phyloP scores from a whole-genome alignment of 2,888 invertebrate species.

The Xiphydria camelus region DNA sequence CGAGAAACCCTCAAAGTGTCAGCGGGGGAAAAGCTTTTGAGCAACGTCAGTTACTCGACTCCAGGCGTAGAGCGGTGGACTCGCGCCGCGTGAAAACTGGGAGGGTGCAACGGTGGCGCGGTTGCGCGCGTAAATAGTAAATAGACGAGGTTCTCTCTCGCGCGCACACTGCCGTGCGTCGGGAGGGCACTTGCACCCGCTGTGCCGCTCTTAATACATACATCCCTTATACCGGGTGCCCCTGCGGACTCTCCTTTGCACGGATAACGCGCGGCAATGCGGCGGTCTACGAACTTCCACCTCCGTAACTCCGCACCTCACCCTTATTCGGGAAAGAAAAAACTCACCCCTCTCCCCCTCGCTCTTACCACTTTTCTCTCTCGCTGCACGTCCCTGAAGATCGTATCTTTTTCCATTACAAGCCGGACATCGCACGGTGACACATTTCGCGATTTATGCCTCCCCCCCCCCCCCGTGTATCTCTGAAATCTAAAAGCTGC shows the following conservation, averaged over 20 bases:
- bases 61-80: constrained; percentile 10
- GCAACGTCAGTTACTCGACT: constrained; percentile 15
- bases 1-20: constrained; percentile 22
- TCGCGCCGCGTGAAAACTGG: constrained; percentile 11
- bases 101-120: too few relatives aligned
- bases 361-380: constrained; percentile 14
- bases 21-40: constrained; percentile 18
- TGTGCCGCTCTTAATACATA: too few relatives aligned
- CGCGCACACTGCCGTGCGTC: too few relatives aligned
- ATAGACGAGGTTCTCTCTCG: neutral
- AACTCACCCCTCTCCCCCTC: constrained; percentile 20
- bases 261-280: neutral
- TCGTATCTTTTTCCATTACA: constrained; percentile 41
- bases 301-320: too few relatives aligned
- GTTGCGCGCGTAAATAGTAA: constrained; percentile 2
- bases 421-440: constrained; percentile 33
- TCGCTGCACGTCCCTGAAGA: constrained; percentile 19
- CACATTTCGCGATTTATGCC: constrained; percentile 34
- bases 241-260: constrained; percentile 12
- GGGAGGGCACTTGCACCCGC: too few relatives aligned
- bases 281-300: too few relatives aligned
- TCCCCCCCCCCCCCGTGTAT: constrained; percentile 3
- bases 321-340: neutral
- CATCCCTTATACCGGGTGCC: too few relatives aligned
- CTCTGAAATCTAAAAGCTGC: neutral